Conservation (phyloP, 2,113 vertebrate genomes). For the Ageneiosus marmoratus region DNA sequence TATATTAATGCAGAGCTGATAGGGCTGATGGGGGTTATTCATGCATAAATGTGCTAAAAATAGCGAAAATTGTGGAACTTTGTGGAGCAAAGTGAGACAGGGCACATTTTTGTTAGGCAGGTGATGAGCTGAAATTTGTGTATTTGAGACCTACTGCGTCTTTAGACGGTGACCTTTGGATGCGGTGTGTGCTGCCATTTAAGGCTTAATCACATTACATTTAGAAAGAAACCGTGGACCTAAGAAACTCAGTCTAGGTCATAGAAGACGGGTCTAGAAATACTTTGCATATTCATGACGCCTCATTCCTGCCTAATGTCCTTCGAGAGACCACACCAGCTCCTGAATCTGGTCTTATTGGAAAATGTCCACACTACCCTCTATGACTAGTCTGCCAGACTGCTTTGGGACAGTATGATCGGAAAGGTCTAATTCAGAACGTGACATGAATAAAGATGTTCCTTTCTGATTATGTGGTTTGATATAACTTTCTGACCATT, state of each 20-base stretch:
- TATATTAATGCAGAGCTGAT: slow-evolving; percentile 46
- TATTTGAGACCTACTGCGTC: slow-evolving; percentile 14
- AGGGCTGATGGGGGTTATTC: slow-evolving; percentile 37
- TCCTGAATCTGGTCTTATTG: slow-evolving; percentile 42
- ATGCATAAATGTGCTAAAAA: slow-evolving; percentile 45
- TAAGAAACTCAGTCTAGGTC: slow-evolving; percentile 21
- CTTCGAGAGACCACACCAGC: slow-evolving; percentile 21
- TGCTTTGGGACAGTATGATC: slow-evolving; percentile 35
- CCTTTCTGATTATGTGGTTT: slow-evolving; percentile 46
- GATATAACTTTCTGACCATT: slow-evolving; percentile 42
- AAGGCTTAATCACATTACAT: slow-evolving; percentile 34
- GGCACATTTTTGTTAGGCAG: not conserved
- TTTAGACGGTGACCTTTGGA: slow-evolving; percentile 36
- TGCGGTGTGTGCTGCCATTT: slow-evolving; percentile 2
- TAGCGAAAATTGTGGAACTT: slow-evolving; percentile 34
- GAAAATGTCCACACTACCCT: slow-evolving; percentile 29
- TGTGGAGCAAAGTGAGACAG: slow-evolving; percentile 4
- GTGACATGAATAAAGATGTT: slow-evolving; percentile 44
- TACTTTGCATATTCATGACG: slow-evolving; percentile 42
- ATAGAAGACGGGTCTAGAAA: slow-evolving; percentile 32
- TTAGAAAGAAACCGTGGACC: slow-evolving; percentile 33
- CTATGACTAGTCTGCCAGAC: slow-evolving; percentile 38
- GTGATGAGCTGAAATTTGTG: slow-evolving; percentile 11
- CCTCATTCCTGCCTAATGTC: slow-evolving; percentile 14
- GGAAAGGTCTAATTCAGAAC: slow-evolving; percentile 49